Base-by-base conservation (phyloP, 2,888 invertebrate species). In the Exephanes ischioxanthus region DNA sequence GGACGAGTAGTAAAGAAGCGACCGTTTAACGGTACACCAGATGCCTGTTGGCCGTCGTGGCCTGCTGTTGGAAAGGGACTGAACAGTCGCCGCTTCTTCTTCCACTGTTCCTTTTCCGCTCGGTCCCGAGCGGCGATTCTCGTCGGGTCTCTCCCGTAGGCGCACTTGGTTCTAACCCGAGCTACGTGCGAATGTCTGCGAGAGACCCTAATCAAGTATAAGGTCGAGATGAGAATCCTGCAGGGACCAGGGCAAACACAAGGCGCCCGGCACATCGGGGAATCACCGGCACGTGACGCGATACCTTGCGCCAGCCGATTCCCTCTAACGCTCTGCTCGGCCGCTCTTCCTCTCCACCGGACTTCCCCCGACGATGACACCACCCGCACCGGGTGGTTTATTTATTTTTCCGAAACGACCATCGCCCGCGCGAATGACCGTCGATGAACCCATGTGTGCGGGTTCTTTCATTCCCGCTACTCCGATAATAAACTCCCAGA, bases 261-360 rank as follows among this genome's bases (percentile, higher is more conserved):
- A 14, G 45, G 45, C 55, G 61, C 16, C 30, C 61, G 75, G 45
- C 66, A 80, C 61, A 67, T 70, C 58, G 55, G 82, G 58, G 75
- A 87, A 83, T 87, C 61, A 80, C 58, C 63, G 26, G 75, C 80
- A 83, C 87, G 88, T 87, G 87, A 88, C 81, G 82, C 75, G 85
- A 82, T 48, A 37, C 19, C 19, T 16, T 61, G 58, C 61, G 75
- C 84, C 61, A 53, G 81, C 78, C 84, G 84, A 83, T 82, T 81
- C 33, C 81, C 80, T 45, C 51, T n/a, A 45, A 26, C 41, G 51
- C 48, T 72, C 63, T 16, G 9, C 22, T 53, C 51, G 66, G 77
- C 71, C 68, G 53, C 11, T 26, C 68, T 0, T 41, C 9, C 41
- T 9, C 5, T 55, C 51, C 37, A 4, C 41, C 41, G 11, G 67